Conservation (phyloP, 1,140 invertebrate genomes). For the Aphelinus certus region DNA sequence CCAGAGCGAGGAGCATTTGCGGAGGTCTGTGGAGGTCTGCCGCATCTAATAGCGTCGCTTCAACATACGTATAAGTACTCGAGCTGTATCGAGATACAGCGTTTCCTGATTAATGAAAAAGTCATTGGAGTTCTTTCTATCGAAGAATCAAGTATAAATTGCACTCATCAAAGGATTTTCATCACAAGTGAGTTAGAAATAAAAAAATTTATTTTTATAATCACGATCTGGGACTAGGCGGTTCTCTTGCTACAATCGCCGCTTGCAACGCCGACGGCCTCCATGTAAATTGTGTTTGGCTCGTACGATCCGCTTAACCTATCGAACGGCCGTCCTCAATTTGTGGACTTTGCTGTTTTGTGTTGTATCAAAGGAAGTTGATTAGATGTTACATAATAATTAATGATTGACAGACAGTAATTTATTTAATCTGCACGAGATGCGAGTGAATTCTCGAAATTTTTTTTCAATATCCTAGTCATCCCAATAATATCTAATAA, state of each 20-base stretch:
- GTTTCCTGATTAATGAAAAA: conserved; percentile 23
- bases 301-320: conserved; percentile 33
- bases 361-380: conserved; percentile 8
- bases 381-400: conserved; percentile 14
- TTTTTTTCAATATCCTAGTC: too few relatives aligned
- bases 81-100: conserved; percentile 2
- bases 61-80: conserved; percentile 4
- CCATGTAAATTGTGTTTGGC: conserved; percentile 34
- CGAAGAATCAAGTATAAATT: neutral
- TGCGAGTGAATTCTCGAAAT: too few relatives aligned
- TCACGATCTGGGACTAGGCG: neutral
- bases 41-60: conserved; percentile 34
- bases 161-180: neutral
- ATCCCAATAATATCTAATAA: too few relatives aligned
- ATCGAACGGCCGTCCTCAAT: conserved; percentile 11
- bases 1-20: conserved; percentile 9
- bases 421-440: too few relatives aligned
- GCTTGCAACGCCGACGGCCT: conserved; percentile 12
- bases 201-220: conserved; percentile 12
- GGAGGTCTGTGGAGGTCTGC: neutral
- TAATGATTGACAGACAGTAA: neutral
- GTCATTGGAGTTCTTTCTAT: conserved; percentile 4
- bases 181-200: conserved; percentile 9
- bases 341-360: neutral
- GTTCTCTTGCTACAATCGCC: conserved; percentile 10